A percentile compares a stretch with the other conserved stretches of the same genome.
Conservation (phyloP, 2,888 invertebrate species). For the Griposia aprilina region DNA sequence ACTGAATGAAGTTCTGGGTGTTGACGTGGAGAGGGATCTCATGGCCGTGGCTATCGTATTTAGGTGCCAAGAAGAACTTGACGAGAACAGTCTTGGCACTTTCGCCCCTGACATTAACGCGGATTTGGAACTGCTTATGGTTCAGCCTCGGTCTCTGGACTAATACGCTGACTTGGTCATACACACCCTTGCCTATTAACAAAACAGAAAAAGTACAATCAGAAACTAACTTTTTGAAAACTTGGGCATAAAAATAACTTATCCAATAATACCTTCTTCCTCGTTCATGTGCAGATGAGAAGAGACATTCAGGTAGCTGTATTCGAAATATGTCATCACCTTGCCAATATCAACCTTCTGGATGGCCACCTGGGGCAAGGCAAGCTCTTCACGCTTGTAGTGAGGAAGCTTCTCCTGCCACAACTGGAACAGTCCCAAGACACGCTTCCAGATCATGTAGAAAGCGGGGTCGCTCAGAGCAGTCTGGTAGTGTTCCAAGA, state of each 20-base stretch:
- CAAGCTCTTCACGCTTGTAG: constrained; percentile 92
- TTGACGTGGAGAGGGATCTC: constrained; percentile 89
- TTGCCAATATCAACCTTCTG: constrained; percentile 92
- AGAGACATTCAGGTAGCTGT: constrained; percentile 91
- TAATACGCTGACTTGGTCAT: constrained; percentile 87
- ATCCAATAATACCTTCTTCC: constrained; percentile 78
- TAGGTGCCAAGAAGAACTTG: constrained; percentile 93
- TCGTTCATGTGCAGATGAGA: constrained; percentile 87
- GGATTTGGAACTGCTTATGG: constrained; percentile 93
- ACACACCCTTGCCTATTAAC: constrained; percentile 73
- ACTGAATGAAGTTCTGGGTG: constrained; percentile 90
- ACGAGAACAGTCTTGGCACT: constrained; percentile 89
- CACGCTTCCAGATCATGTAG: constrained; percentile 92
- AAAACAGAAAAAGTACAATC: background rate
- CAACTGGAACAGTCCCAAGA: constrained; percentile 89
- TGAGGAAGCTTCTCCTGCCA: constrained; percentile 91
- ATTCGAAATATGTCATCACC: constrained; percentile 93
- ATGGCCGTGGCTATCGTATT: constrained; percentile 91
- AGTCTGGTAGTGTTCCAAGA: constrained; percentile 92
- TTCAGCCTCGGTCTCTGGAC: constrained; percentile 92
- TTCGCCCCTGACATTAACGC: constrained; percentile 91
- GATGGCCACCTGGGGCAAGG: constrained; percentile 91
- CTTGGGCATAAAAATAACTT: background rate
- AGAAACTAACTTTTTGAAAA: background rate
- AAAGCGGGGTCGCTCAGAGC: constrained; percentile 93